Base-by-base conservation (phyloP, 1,140 invertebrate genomes). In the Laupala kohalensis region DNA sequence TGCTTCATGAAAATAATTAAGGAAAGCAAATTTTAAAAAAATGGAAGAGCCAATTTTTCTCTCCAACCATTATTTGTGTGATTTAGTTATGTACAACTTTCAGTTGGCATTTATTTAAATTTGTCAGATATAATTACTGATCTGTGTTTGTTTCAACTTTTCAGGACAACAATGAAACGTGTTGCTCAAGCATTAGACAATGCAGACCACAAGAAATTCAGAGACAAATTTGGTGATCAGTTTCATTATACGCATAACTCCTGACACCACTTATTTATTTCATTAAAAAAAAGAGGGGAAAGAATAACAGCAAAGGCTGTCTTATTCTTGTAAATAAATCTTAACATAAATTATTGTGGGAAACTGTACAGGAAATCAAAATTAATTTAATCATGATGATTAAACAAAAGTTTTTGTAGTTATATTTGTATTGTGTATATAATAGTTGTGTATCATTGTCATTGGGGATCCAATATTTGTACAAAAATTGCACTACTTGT, bases 211-310 rank as follows among this genome's bases (percentile, higher is more conserved):
- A 73, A 73, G 30, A 19, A 64, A 15, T 73, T 73, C 27, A 6
- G 72, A 25, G 72, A 73, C 25, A 73, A 73, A 37, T 73, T 62
- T 70, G 72, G 72, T n/a, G 72, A 73, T 65, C 72, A 73, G 27
- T 73, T 73, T 37, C 25, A 73, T 62, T 73, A 73, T 62, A 30
- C 70, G 64, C 63, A 68, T 23, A 29, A 68, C n/a, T n/a, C n/a
- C n/a, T n/a, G n/a, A n/a, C n/a, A n/a, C n/a, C n/a, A n/a, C n/a
- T n/a, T n/a, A n/a, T n/a, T n/a, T n/a, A n/a, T n/a, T n/a, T n/a
- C n/a, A n/a, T n/a, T n/a, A n/a, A n/a, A n/a, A n/a, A n/a, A n/a
- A n/a, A n/a, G n/a, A n/a, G n/a, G n/a, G n/a, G n/a, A n/a, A n/a
- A n/a, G n/a, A n/a, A n/a, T n/a, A n/a, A n/a, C n/a, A n/a, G n/a